Base-by-base conservation (phyloP, 2,113 vertebrate species). In the Hemicordylus capensis region DNA sequence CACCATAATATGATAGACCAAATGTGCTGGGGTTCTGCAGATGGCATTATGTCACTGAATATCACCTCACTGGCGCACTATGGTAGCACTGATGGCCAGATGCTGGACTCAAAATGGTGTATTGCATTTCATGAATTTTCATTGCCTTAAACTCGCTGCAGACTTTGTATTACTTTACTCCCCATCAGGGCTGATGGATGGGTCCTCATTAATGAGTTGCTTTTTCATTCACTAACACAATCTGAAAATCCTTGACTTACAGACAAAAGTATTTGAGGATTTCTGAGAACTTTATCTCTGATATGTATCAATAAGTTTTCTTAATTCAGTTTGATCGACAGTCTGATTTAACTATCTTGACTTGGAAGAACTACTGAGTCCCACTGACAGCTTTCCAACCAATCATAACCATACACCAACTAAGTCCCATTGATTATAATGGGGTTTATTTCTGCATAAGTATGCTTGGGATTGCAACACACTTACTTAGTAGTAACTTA, bases 11-110 rank as follows among this genome's bases (percentile, higher is more conserved):
- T 15, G 79, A 91, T 64, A 73, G 2, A 6, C 61, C 4, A 63
- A 81, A 56, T 44, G 84, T 83, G 61, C 85, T 76, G 19, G 58
- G 81, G 73, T 84, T 51, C 80, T 76, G 83, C 58, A 83, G 78
- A 76, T 92, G 90, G 90, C 84, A 90, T 7, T 64, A 7, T 73
- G 51, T 15, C 15, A 54, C 76, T 77, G 69, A 89, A 76, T 81
- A 67, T 73, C 79, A 85, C 42, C 78, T 61, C 26, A 14, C 0
- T 24, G 0, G 76, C 90, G 74, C 31, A 61, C 6, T 26, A 46
- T 85, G n/a, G 14, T 56, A 84, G 87, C 9, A 58, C 56, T 28
- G 86, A 89, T 59, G 37, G 34, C 81, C 63, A 80, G 37, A 7
- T 22, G n/a, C 63, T 83, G 75, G 84, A 22, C 87, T 82, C 79